phyloP scores from a whole-genome alignment of 2,113 vertebrate species.

The Myotis yumanensis region DNA sequence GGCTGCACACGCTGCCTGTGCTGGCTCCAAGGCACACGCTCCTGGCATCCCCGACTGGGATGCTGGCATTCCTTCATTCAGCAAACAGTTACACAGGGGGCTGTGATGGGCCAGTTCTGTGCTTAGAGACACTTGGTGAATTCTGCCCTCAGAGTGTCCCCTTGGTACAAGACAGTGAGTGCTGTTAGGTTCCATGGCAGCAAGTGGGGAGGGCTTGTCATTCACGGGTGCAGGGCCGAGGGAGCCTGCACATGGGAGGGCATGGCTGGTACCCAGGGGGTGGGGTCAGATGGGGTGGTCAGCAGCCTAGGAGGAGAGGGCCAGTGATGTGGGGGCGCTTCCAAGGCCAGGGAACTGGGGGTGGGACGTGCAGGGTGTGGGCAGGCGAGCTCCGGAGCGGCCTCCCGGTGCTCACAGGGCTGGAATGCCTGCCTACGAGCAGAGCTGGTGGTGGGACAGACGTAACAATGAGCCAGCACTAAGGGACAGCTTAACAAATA shows the following conservation, averaged over 20 bases:
- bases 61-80: too few relatives aligned
- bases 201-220: background rate
- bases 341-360: background rate
- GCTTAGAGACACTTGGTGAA: background rate
- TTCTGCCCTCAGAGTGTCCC: background rate
- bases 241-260: background rate
- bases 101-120: background rate
- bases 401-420: background rate
- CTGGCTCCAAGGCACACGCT: background rate
- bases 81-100: background rate
- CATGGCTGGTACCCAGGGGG: background rate
- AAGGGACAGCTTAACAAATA: background rate
- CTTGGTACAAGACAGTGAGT: background rate
- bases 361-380: background rate
- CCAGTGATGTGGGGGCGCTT: background rate
- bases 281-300: background rate
- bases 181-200: background rate
- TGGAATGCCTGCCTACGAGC: background rate
- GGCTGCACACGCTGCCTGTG: background rate
- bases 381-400: background rate
- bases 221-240: background rate
- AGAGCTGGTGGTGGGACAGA: background rate
- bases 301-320: background rate
- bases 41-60: too few relatives aligned
- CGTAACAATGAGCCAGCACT: background rate